Base-by-base conservation (phyloP, 2,113 vertebrate genomes). In the Chionis minor region DNA sequence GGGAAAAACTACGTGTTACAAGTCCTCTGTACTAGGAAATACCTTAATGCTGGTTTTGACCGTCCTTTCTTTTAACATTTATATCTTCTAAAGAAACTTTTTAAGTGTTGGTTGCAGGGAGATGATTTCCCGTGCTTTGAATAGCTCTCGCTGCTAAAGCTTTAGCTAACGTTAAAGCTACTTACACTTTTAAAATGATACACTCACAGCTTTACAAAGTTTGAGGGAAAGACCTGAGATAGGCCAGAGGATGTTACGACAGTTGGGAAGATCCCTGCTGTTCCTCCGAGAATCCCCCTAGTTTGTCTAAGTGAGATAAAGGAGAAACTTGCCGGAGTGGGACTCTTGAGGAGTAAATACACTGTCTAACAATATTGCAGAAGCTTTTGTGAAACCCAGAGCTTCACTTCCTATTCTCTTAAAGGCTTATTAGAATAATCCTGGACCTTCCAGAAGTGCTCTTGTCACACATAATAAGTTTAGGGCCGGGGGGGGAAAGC, bases 31-130 rank as follows among this genome's bases (percentile, higher is more conserved):
- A 12, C 18, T 11, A 4, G 32, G 26, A 15, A 24, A 4, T 16
- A 6, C 5, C 22, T 24, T 35, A 12, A 5, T n/a, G 52, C 42
- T 17, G 16, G 0, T 55, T 51, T 55, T 38, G 15, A 19, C 6
- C 0, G 4, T 15, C 8, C 4, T 16, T 62, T 58, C 42, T 83
- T 56, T 12, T 17, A 69, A 62, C 30, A 14, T 27, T 21, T 61
- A 1, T 58, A 4, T 54, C 5, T 72, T 52, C 18, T 69, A 23
- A 33, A 47, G 56, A 12, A 10, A 3, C 7, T 35, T 44, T 21
- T 44, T 21, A 58, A 3, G 21, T 26, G 3, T 20, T 12, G 27
- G 6, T 28, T 33, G 17, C 3, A 0, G 1, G 11, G 20, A 12
- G 26, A 2, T 47, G 40, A 18, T 22, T 78, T 71, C 24, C 33